Evolutionary conservation across 2,888 invertebrate species (phyloP).

Genomic region (Xanthia togata): DNA sequence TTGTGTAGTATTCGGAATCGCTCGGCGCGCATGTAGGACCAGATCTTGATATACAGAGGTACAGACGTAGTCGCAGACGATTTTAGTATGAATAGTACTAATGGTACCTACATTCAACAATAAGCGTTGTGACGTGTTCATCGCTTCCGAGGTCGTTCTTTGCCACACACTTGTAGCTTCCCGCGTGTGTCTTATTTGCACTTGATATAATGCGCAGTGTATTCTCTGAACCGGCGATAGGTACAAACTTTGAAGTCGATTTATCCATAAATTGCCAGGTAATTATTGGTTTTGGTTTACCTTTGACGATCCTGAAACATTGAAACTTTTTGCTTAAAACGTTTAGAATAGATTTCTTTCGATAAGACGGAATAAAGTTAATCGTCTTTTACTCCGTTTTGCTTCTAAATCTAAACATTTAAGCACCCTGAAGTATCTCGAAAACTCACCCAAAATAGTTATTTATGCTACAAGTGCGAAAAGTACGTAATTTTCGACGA

Average conservation of each 20-base stretch:
- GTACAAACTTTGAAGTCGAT: conserved; percentile 1
- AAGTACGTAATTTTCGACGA: too few species aligned
- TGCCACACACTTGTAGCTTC: conserved; percentile 50
- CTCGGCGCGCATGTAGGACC: too few species aligned
- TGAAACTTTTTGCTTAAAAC: not conserved
- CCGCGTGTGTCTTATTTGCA: conserved; percentile 30
- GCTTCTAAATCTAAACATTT: too few species aligned
- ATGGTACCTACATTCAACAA: conserved; percentile 52
- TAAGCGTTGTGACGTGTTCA: conserved; percentile 44
- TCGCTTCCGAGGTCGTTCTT: conserved; percentile 31
- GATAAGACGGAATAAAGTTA: too few species aligned
- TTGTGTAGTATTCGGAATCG: too few species aligned
- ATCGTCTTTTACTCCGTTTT: too few species aligned
- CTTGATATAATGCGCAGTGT: conserved; percentile 17
- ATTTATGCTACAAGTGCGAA: too few species aligned
- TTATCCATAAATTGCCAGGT: conserved; percentile 43
- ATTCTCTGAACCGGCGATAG: conserved; percentile 9
- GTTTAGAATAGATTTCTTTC: not conserved
- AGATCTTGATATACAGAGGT: too few species aligned
- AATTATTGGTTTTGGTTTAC: conserved; percentile 47
- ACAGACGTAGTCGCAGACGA: too few species aligned
- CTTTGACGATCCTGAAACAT: conserved; percentile 23
- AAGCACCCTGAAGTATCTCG: too few species aligned
- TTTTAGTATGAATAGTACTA: too few species aligned
- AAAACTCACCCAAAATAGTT: too few species aligned